Percentiles rank a stretch among this genome's conserved stretches.
These are phyloP conservation scores for Anas bernieri DNA, from an alignment of 2,797 vertebrate genomes.

Conservation along the genomic window DNA sequence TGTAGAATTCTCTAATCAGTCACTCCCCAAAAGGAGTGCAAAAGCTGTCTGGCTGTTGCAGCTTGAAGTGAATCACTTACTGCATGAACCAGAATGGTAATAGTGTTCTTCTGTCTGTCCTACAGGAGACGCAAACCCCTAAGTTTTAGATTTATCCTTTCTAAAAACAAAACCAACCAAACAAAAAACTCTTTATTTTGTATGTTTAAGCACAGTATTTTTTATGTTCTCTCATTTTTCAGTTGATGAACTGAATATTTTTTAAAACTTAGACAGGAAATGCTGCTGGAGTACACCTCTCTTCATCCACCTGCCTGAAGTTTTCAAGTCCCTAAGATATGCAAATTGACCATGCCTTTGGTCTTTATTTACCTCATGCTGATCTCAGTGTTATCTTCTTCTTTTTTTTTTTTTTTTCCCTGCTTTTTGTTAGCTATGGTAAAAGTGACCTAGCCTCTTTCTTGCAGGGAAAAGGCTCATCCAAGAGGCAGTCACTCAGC, in stretches of 20 bases:
- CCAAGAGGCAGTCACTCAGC: constrained; percentile 22
- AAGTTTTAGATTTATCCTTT: neutral
- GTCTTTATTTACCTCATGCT: neutral
- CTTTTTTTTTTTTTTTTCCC: neutral
- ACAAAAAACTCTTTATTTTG: neutral
- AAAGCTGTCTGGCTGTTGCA: neutral
- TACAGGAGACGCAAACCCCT: neutral
- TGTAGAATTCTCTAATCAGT: neutral
- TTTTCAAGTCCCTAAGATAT: neutral
- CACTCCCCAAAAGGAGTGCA: neutral
- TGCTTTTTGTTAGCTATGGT: neutral
- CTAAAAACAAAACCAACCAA: neutral
- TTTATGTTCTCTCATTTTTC: neutral
- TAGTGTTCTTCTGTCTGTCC: neutral
- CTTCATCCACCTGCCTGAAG: neutral
- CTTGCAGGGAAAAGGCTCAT: constrained; percentile 66
- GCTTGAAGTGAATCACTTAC: neutral
- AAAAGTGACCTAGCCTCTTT: neutral
- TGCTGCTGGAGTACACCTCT: neutral
- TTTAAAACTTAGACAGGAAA: neutral
- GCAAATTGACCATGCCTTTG: neutral
- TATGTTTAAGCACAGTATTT: neutral
- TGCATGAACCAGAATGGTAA: neutral
- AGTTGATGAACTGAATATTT: neutral
- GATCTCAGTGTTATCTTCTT: neutral